These are phyloP conservation scores for Lycopodina hypogea DNA, from an alignment of 37 sponge, comb jelly and placozoan species.

Conservation along the genomic window DNA sequence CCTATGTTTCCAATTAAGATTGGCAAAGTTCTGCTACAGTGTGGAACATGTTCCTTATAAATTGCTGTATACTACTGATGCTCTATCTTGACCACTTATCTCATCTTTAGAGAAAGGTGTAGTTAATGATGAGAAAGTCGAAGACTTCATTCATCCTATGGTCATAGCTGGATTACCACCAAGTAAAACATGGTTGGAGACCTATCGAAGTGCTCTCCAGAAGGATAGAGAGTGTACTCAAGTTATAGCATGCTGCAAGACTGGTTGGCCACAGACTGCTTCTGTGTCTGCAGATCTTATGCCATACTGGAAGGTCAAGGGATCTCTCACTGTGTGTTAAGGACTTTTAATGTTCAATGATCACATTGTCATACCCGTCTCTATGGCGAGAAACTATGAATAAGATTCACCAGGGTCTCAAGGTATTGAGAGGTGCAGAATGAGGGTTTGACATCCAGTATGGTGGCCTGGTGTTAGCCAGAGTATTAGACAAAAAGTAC, in stretches of 20 bases:
- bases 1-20: slow-evolving; percentile 22
- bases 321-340: slow-evolving; percentile 3
- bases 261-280: slow-evolving; percentile 19
- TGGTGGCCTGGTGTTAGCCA: slow-evolving; percentile 53
- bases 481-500: slow-evolving; percentile 4
- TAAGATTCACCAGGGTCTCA: slow-evolving; percentile 50
- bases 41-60: slow-evolving; percentile 40
- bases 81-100: slow-evolving; percentile 27
- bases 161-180: not conserved
- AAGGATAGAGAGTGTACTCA: slow-evolving; percentile 5
- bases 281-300: not conserved
- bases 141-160: not conserved
- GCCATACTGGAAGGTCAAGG: slow-evolving; percentile 20
- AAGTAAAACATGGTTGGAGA: not conserved
- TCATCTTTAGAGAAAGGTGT: too few species aligned
- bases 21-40: too few species aligned
- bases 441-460: slow-evolving; percentile 17
- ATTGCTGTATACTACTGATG: slow-evolving; percentile 34
- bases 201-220: not conserved
- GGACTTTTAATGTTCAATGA: not conserved
- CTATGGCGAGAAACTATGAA: slow-evolving; percentile 13
- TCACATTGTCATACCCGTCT: slow-evolving; percentile 24
- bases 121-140: slow-evolving; percentile 7
- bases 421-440: slow-evolving; percentile 22
- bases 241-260: slow-evolving; percentile 10